Evolutionary conservation across 2,797 vertebrate species (phyloP), one percentile per base, ranked within the genome.

Genomic region (Acanthurus lineatus): DNA sequence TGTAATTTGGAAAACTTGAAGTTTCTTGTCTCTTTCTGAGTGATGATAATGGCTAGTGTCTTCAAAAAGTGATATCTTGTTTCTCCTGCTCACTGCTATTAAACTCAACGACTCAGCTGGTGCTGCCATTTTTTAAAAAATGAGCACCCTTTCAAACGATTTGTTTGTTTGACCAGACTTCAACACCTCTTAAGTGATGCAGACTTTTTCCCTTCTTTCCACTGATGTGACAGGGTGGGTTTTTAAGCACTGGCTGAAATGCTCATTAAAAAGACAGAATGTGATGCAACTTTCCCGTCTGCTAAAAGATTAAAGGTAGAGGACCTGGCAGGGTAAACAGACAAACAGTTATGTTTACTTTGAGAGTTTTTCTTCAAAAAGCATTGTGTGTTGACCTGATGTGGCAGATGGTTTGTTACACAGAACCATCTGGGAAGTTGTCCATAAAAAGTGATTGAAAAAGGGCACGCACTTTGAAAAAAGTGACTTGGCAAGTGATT

Each of bases 61-160:
- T 71, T 73, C 66, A 47, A 42, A 65, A 73, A 73, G 12, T 28
- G 32, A 57, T 44, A 62, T 69, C 16, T 40, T 28, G 40, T 63
- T 71, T 67, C 28, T 82, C 52, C 28, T 40, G 15, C 65, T 67
- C 14, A 9, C 44, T 51, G 8, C 25, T 22, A 32, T 58, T 76
- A 5, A 49, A 19, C 25, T 53, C 67, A 66, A 71, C 47, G 17
- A 68, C 67, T 67, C 40, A 56, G 57, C 52, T 22, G 38, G 20
- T 35, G 22, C 42, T 73, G 70, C 38, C n/a, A 44, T 56, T 83
- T 48, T 45, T 32, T 17, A 54, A 44, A 69, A 63, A 74, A 64
- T 47, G 6, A 61, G 9, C 2, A 1, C 42, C 40, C 38, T 47
- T 32, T 38, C 67, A 42, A 65, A 65, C 3, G 22, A n/a, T 64